Percentiles rank a stretch among this genome's conserved stretches.
phyloP scores from a whole-genome alignment of 2,113 vertebrate species.

The Mesoclemmys tuberculata region DNA sequence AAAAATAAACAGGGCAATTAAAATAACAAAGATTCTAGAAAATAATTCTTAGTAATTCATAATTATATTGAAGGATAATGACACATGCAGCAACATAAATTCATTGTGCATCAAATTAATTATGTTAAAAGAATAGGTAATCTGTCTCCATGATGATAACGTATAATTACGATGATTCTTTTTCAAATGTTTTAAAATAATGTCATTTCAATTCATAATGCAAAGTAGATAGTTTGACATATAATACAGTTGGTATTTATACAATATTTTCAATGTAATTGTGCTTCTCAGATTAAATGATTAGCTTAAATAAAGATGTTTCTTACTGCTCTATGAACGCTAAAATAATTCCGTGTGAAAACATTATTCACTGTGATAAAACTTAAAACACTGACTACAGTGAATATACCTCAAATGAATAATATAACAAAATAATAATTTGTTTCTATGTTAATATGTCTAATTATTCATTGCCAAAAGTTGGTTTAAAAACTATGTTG shows the following conservation, averaged over 20 bases:
- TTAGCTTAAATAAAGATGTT: slow-evolving; percentile 54
- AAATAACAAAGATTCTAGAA: slow-evolving; percentile 46
- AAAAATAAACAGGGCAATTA: slow-evolving; percentile 40
- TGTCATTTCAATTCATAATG: slow-evolving; percentile 66
- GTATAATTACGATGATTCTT: slow-evolving; percentile 73
- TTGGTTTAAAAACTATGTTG: slow-evolving; percentile 10
- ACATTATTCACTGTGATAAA: slow-evolving; percentile 62
- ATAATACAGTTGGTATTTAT: slow-evolving; percentile 67
- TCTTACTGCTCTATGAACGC: slow-evolving; percentile 62
- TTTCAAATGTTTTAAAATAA: slow-evolving; percentile 72
- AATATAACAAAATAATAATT: slow-evolving; percentile 62
- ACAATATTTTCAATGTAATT: slow-evolving; percentile 74
- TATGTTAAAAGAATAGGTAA: slow-evolving; percentile 72
- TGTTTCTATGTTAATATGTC: slow-evolving; percentile 40
- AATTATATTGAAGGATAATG: slow-evolving; percentile 66
- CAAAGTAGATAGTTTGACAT: slow-evolving; percentile 62
- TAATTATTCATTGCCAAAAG: slow-evolving; percentile 58
- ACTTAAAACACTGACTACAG: slow-evolving; percentile 62
- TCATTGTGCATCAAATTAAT: slow-evolving; percentile 68
- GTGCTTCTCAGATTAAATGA: slow-evolving; percentile 66
- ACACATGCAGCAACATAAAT: slow-evolving; percentile 55
- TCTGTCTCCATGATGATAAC: slow-evolving; percentile 69
- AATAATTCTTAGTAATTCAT: slow-evolving; percentile 51
- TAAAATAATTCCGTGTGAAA: slow-evolving; percentile 65
- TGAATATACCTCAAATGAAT: slow-evolving; percentile 65